Evolutionary conservation across 2,888 invertebrate genomes (phyloP), one percentile per base, ranked within the genome.

Genomic region (Aleiodes testaceus): DNA sequence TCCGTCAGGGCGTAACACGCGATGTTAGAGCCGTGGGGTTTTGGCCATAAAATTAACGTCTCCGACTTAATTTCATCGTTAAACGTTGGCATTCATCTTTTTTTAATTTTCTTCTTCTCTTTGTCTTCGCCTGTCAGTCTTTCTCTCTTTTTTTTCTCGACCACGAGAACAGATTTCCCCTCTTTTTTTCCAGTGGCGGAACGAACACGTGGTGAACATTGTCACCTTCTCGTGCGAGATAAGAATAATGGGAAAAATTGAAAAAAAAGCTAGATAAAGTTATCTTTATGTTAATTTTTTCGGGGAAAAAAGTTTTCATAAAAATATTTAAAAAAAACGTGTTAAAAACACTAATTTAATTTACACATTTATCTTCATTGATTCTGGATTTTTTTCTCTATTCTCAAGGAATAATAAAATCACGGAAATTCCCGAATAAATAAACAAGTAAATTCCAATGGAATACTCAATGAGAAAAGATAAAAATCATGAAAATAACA

Each of bases 61-160:
- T 59, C 63, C 68, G 72, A 73, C 72, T 74, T 74, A 73, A 76
- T 74, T 72, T 67, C 47, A 22, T 73, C 63, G 64, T 73, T 70
- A 52, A 73, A 61, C 67, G 53, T 22, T 53, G 1, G 36, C 36
- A 36, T 36, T 45, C 55, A 50, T 7, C 63, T 52, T 63, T 64
- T 64, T 64, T n/a, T 36, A 36, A 36, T 36, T 22, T 11, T 49
- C 52, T 14, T 16, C 66, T 52, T 1, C n/a, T 50, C 26, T 68
- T 16, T 66, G 36, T 36, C 36, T 36, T 36, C 36, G 9, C 36
- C 36, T 36, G 36, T 36, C 36, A 36, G 9, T 36, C 36, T 36
- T 11, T 36, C 11, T 11, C 59, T 18, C 65, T 45, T 55, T 44
- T 49, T 53, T 26, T 45, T 45, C 6, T n/a, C 22, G 7, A 22